These are phyloP conservation scores for Eremobia ochroleuca DNA, from an alignment of 2,888 invertebrate genomes.

Conservation along the genomic window DNA sequence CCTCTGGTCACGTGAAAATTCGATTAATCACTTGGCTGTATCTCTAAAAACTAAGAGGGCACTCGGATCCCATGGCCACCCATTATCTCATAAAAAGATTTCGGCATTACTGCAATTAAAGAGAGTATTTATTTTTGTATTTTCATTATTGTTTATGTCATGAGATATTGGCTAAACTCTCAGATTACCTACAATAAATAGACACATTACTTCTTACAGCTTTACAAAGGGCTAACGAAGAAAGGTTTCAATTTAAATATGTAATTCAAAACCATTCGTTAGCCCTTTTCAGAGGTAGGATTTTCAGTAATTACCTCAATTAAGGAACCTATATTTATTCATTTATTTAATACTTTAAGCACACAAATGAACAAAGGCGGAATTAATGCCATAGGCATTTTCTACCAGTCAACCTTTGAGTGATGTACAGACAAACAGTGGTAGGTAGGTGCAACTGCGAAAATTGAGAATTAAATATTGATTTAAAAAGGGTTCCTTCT, in stretches of 20 bases:
- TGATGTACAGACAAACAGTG: not conserved
- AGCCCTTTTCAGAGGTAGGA: not conserved
- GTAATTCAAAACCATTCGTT: not conserved
- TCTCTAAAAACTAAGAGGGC: not conserved
- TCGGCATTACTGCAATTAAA: not conserved
- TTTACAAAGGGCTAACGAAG: not conserved
- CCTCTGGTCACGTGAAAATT: not conserved
- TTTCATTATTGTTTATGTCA: too few relatives aligned
- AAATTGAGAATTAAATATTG: not conserved
- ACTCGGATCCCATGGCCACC: not conserved
- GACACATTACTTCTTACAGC: conserved; percentile 2
- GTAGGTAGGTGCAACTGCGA: not conserved
- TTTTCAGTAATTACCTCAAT: not conserved
- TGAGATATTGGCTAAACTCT: not conserved
- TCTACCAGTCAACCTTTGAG: not conserved
- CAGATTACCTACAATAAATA: not conserved
- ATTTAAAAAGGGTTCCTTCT: too few relatives aligned
- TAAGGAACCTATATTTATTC: not conserved
- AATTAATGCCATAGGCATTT: not conserved
- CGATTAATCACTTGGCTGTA: not conserved
- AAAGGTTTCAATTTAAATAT: conserved; percentile 7
- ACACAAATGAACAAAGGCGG: not conserved
- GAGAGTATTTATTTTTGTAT: not conserved
- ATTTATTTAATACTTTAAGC: not conserved
- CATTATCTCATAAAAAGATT: not conserved